A percentile compares a stretch with the other conserved stretches of the same genome.
These are phyloP conservation scores for Pyrgilauda ruficollis DNA, from an alignment of 2,113 vertebrate species.

Conservation along the genomic window DNA sequence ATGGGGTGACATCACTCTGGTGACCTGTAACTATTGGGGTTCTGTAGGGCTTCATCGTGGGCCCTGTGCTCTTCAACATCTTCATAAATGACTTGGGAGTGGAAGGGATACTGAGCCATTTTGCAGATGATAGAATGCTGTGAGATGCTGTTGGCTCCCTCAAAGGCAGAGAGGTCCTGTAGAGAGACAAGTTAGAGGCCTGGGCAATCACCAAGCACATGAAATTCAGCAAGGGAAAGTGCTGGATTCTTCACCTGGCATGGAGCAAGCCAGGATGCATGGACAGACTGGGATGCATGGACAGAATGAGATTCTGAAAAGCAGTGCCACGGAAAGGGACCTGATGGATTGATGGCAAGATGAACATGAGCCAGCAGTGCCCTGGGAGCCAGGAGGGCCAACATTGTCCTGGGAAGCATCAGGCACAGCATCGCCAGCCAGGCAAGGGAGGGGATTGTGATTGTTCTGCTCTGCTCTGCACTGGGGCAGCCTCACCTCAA, in stretches of 20 bases:
- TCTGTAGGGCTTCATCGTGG: neutral
- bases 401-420: accelerated
- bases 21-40: no score
- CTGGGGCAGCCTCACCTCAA: accelerated
- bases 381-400: neutral
- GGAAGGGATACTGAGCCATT: neutral
- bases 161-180: neutral
- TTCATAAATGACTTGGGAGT: neutral
- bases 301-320: neutral
- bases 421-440: accelerated
- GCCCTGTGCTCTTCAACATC: neutral
- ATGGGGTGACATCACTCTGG: neutral
- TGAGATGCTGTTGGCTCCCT: neutral
- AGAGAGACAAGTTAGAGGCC: neutral
- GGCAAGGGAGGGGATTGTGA: neutral
- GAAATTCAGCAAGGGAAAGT: neutral
- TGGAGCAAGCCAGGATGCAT: neutral
- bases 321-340: accelerated
- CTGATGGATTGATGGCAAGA: accelerated
- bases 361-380: neutral
- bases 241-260: neutral
- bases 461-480: neutral
- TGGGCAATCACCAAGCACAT: neutral
- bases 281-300: no score
- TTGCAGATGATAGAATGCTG: accelerated